phyloP scores from a whole-genome alignment of 2,113 vertebrate species.

The Otolemur garnettii region DNA sequence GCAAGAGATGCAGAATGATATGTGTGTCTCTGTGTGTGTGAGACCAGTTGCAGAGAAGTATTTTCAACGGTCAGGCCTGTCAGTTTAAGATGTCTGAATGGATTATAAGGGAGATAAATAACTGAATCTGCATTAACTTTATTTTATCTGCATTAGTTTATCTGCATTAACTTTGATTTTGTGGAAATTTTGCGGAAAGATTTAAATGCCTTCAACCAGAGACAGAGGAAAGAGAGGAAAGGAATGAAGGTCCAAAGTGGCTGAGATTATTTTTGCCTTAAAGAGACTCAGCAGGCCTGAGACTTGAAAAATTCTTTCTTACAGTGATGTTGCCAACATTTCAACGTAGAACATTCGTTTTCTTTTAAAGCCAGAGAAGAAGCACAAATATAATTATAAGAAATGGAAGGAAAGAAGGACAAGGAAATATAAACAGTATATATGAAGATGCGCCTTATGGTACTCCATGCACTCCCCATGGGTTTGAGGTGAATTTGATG shows the following conservation, averaged over 20 bases:
- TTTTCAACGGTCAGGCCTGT: constrained; percentile 10
- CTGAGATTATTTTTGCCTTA: constrained; percentile 35
- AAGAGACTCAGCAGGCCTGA: not conserved
- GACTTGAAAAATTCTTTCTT: constrained; percentile 1
- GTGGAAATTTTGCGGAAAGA: constrained; percentile 1
- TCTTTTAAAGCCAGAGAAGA: constrained; percentile 18
- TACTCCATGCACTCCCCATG: not conserved
- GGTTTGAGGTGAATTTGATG: constrained; percentile 41
- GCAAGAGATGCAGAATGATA: not conserved
- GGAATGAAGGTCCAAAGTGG: not conserved
- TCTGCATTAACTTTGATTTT: constrained; percentile 4
- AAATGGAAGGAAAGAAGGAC: constrained; percentile 31
- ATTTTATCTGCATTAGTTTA: too few relatives aligned
- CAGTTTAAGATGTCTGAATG: constrained; percentile 21
- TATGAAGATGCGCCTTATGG: not conserved
- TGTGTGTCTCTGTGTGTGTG: too few relatives aligned
- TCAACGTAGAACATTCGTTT: constrained; percentile 44
- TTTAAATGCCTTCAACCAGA: constrained; percentile 33
- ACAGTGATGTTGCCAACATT: not conserved
- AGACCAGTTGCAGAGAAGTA: not conserved
- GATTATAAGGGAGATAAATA: constrained; percentile 29
- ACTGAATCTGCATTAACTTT: not conserved
- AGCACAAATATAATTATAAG: not conserved
- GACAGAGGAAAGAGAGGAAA: constrained; percentile 30
- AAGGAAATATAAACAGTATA: not conserved